Conservation (phyloP, 2,888 invertebrate genomes). For the Bunonema sp. region DNA sequence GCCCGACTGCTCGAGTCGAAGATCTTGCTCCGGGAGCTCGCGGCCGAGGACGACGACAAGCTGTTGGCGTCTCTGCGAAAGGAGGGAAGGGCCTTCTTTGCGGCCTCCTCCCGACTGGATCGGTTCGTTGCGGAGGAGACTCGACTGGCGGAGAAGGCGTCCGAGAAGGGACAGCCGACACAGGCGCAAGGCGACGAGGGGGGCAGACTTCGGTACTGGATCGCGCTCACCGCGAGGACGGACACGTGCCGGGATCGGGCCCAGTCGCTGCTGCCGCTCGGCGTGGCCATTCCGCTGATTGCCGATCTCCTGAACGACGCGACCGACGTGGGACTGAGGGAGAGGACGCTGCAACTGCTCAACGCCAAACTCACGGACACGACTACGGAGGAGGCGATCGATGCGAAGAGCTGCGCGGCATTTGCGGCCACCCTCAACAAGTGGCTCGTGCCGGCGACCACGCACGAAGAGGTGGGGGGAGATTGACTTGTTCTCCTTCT, state of each 20-base stretch:
- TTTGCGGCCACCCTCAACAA: conserved; percentile 22
- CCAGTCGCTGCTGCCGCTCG: conserved; percentile 56
- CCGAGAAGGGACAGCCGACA: conserved; percentile 1
- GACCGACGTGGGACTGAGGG: conserved; percentile 44
- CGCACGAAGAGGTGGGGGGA: conserved; percentile 8
- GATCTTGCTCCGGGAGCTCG: conserved; percentile 8
- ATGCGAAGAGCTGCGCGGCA: conserved; percentile 18
- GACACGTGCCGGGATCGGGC: no score
- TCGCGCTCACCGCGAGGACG: conserved; percentile 4
- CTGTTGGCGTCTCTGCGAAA: conserved; percentile 16
- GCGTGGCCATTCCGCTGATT: conserved; percentile 65
- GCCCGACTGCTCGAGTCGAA: background rate
- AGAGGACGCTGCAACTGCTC: conserved; percentile 66
- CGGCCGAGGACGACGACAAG: conserved; percentile 17
- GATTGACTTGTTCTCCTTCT: conserved; percentile 1
- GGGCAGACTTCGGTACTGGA: conserved; percentile 10
- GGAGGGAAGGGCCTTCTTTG: conserved; percentile 20
- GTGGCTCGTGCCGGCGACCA: conserved; percentile 20
- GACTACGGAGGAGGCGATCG: conserved; percentile 18
- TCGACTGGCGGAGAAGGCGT: conserved; percentile 11
- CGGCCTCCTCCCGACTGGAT: conserved; percentile 19
- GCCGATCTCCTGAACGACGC: conserved; percentile 54
- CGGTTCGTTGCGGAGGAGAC: conserved; percentile 20
- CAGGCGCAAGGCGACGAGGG: conserved; percentile 5
- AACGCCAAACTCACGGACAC: conserved; percentile 60